Evolutionary conservation across 92 coral and sea anemone species (phyloP).

Genomic region (Bergia sp.): DNA sequence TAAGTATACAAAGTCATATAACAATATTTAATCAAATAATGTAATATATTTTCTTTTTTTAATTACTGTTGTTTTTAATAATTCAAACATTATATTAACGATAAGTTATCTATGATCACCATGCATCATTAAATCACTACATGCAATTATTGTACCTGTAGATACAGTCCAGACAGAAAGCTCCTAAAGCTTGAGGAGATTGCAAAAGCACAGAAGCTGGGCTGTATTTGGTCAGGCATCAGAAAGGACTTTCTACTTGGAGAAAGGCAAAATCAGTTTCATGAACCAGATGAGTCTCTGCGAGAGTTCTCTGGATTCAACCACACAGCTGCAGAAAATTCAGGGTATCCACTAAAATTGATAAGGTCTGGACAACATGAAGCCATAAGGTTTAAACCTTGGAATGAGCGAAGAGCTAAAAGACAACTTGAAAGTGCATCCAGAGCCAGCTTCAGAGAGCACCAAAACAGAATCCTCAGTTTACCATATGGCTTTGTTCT

Average conservation of each 20-base stretch:
- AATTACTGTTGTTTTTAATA: constrained; percentile 6
- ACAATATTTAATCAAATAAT: constrained; percentile 13
- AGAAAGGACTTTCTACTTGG: constrained; percentile 45
- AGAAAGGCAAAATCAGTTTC: constrained; percentile 40
- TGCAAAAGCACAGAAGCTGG: constrained; percentile 42
- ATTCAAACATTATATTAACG: constrained; percentile 4
- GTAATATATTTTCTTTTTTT: constrained; percentile 9
- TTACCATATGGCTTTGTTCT: constrained; percentile 54
- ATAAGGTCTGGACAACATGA: constrained; percentile 11
- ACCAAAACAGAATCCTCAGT: constrained; percentile 35
- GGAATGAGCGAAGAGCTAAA: constrained; percentile 50
- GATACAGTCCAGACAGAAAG: constrained; percentile 36
- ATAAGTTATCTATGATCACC: constrained; percentile 18
- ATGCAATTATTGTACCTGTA: constrained; percentile 12
- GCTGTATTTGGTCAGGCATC: constrained; percentile 49
- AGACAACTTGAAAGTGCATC: constrained; percentile 32
- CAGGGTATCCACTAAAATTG: constrained; percentile 39
- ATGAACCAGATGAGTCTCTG: constrained; percentile 38
- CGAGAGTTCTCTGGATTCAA: constrained; percentile 31
- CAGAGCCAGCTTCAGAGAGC: constrained; percentile 34
- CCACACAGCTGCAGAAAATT: constrained; percentile 11
- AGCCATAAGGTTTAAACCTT: constrained; percentile 37
- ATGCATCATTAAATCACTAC: background rate
- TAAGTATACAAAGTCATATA: constrained; percentile 11
- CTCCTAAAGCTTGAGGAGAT: constrained; percentile 40